Evolutionary conservation across 1,140 invertebrate genomes (phyloP), one percentile per base, ranked within the genome.

Genomic region (Drosophila novamexicana): DNA sequence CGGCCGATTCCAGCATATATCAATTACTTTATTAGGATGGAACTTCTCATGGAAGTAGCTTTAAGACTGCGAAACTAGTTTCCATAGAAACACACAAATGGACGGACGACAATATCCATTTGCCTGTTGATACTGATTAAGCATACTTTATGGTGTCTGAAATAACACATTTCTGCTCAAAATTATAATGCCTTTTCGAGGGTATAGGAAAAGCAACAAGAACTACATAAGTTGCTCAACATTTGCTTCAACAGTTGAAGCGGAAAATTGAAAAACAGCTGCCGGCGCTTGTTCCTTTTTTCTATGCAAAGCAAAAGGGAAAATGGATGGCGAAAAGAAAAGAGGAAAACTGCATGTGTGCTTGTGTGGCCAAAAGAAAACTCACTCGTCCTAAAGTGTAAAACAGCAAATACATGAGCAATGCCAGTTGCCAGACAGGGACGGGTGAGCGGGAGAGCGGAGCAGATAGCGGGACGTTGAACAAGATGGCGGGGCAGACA

Each of bases 181-280:
- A 29, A 29, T 29, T 29, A 29, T 5, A 29, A 29, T 29, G 22
- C 22, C 3, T 29, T 5, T 5, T 29, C 5, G 3, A 29, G 22
- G 22, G 22, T 29, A 29, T 29, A 29, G 4, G n/a, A 52, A 42
- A 6, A 45, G 8, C 32, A 49, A n/a, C n/a, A 59, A 37, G 45
- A 75, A 64, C 59, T 44, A 37, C 34, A 61, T 49, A 49, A 47
- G 47, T 67, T 68, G 64, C 54, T 72, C 22, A 71, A 53, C 69
- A 58, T 81, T 74, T 69, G 64, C 76, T 58, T 64, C 71, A 73
- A 65, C 82, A 78, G 80, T 88, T 88, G 80, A 88, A 75, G 80
- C 84, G 84, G 77, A 88, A 89, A 88, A 88, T 88, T 88, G 84
- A 88, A 88, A 88, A 88, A 78, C 84, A 84, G 84, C 79, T 80